Base-by-base conservation (phyloP, 2,888 invertebrate genomes). In the Xylota segnis region DNA sequence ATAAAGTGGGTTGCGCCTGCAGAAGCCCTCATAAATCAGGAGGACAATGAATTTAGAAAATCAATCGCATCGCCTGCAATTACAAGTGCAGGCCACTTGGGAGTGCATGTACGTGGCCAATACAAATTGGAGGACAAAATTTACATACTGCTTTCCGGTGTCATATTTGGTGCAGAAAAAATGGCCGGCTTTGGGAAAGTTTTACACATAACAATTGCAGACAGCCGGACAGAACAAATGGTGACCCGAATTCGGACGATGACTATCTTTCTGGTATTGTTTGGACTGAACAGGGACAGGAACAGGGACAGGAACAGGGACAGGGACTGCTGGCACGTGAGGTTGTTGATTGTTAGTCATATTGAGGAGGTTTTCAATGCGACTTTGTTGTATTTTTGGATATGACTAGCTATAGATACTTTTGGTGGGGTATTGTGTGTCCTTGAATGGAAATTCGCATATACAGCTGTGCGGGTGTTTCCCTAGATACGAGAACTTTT, bases 91-190 rank as follows among this genome's bases (percentile, higher is more conserved):
- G 47, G 40, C 40, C 54, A 68, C 10, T 40, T 14, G 27, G 40
- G 68, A 10, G 45, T 78, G 59, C 29, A 58, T 29, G 14, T 45
- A 43, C n/a, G 23, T n/a, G n/a, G 10, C 29, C 16, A 47, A 71
- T 45, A 45, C 79, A 16, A 81, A 59, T 61, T 74, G 40, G 54
- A 74, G 81, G 74, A 61, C 74, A 66, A 45, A 56, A 81, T 59
- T 81, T 81, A 52, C 79, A 81, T 59, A 40, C 32, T 59, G 32
- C 32, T n/a, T 47, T 43, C 58, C 47, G 63, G 23, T 78, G 71
- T 58, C 52, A 47, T 52, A 56, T 27, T 77, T 75, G 61, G 54
- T 27, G 70, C 61, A 47, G 9, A 63, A 61, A 27, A 40, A 40
- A 0, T 59, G 6, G 34, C 2, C 16, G 40, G 45, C 27, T 18